These are phyloP conservation scores for Anhinga rufa DNA, from an alignment of 2,113 vertebrate species.

Conservation along the genomic window DNA sequence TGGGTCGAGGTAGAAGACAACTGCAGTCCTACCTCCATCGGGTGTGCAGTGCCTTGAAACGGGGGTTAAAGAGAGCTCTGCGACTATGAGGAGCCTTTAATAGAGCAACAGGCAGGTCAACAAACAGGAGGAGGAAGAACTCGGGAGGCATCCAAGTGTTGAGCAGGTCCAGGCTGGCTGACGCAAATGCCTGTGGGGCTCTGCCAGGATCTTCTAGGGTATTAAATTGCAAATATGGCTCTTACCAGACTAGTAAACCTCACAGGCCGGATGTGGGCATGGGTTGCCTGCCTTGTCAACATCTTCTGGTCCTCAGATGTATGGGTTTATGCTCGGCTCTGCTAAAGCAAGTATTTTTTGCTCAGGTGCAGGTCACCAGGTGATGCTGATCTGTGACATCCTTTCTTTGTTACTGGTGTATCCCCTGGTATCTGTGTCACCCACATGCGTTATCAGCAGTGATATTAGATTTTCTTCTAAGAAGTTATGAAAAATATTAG, in stretches of 20 bases:
- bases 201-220: not conserved
- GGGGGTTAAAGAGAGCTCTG: not conserved
- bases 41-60: not conserved
- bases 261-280: not conserved
- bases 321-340: not conserved
- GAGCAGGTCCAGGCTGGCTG: not conserved
- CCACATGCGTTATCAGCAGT: not conserved
- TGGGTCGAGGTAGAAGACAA: rapidly evolving
- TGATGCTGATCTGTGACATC: not conserved
- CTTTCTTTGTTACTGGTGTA: not conserved
- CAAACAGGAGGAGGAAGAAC: not conserved
- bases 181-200: not conserved
- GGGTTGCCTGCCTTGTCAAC: not conserved
- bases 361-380: not conserved
- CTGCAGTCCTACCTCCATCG: not conserved
- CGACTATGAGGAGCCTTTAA: not conserved
- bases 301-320: not conserved
- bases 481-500: not conserved
- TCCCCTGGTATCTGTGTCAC: not conserved
- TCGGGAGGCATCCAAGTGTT: not conserved
- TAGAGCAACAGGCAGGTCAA: not conserved
- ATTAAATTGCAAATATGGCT: not conserved
- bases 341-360: not conserved
- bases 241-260: not conserved
- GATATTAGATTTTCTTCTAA: not conserved